Evolutionary conservation across 2,113 vertebrate genomes (phyloP).

Genomic region (Irena cyanogastra): DNA sequence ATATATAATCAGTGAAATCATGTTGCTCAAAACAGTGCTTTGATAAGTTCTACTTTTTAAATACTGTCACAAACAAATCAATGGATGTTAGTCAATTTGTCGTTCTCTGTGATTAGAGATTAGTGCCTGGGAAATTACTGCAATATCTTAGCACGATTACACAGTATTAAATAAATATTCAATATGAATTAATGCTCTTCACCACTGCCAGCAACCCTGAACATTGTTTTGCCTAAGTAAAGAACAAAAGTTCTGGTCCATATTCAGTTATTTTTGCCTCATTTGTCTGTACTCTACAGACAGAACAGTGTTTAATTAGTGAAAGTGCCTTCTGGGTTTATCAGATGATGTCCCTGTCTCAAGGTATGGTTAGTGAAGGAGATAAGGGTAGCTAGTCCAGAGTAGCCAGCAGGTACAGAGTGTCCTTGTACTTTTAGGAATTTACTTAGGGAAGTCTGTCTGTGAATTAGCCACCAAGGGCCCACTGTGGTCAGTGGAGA

Average conservation of each 20-base stretch:
- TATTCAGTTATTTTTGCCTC: neutral
- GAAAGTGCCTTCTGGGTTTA: neutral
- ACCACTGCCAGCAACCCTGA: neutral
- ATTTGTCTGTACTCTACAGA: no score
- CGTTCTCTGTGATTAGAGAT: neutral
- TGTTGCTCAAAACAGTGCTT: conserved; percentile 1
- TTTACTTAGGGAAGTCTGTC: neutral
- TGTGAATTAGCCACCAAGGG: neutral
- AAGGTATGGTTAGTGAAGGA: neutral
- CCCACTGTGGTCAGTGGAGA: neutral
- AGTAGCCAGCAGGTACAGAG: neutral
- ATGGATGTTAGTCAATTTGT: neutral
- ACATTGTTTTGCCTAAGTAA: neutral
- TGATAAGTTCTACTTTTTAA: neutral
- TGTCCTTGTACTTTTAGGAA: neutral
- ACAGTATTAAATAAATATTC: neutral
- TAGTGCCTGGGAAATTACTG: neutral
- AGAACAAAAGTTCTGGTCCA: neutral
- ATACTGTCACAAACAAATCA: conserved; percentile 3
- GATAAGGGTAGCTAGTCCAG: neutral
- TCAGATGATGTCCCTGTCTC: neutral
- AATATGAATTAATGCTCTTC: neutral
- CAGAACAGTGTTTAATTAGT: neutral
- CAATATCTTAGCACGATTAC: neutral
- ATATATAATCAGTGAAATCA: neutral